Conservation (phyloP, 2,113 vertebrate species). For the Datnioides undecimradiatus region DNA sequence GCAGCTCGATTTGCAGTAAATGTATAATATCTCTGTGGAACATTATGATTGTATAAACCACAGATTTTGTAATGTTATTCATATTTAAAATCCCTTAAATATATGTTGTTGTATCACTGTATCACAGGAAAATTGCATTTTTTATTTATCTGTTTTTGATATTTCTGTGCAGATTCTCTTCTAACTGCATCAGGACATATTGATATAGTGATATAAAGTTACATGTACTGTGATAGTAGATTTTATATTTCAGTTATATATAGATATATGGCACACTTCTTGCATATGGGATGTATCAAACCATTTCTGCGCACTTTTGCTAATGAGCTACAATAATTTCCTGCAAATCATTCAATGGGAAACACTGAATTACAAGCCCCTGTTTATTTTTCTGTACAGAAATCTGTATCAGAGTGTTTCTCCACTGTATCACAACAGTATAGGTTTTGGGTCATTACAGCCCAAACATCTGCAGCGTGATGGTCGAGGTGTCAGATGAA, state of each 20-base stretch:
- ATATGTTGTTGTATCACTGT: neutral
- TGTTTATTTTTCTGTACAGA: neutral
- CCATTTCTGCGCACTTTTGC: neutral
- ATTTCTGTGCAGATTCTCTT: neutral
- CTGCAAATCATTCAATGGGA: too few relatives aligned
- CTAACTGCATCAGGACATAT: neutral
- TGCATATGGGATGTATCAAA: neutral
- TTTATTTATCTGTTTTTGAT: too few relatives aligned
- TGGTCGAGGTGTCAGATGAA: constrained; percentile 2
- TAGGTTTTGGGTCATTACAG: neutral
- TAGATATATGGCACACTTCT: neutral
- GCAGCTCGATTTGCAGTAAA: too few relatives aligned
- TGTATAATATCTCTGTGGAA: too few relatives aligned
- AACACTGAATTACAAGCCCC: neutral
- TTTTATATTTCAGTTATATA: too few relatives aligned
- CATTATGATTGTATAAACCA: too few relatives aligned
- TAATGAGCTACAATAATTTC: neutral
- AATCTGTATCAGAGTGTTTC: neutral
- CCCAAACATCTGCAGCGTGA: constrained; percentile 5
- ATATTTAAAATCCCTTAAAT: neutral
- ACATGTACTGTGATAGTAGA: neutral
- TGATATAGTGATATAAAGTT: neutral
- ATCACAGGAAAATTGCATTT: too few relatives aligned
- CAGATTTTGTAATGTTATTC: neutral
- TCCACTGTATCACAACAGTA: neutral